Conservation (phyloP, 2,888 invertebrate genomes). For the Ophion ventricosus region DNA sequence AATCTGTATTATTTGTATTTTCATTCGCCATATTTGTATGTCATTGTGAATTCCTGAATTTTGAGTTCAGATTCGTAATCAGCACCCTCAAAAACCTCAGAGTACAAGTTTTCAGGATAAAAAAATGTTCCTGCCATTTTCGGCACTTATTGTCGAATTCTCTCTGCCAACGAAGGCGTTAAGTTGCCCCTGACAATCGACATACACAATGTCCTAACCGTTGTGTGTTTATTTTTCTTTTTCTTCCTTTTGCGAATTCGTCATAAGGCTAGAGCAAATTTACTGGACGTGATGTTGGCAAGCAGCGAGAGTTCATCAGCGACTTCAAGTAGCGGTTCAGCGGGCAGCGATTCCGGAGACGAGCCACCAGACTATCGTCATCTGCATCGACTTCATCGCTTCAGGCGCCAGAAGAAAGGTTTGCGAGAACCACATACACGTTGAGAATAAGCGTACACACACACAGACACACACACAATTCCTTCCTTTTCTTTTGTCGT, state of each 20-base stretch:
- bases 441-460: slow-evolving; percentile 47
- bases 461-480: not conserved
- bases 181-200: not conserved
- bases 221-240: not conserved
- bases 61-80: no score
- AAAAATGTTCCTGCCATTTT: no score
- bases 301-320: slow-evolving; percentile 88
- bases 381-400: slow-evolving; percentile 88
- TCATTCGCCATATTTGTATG: no score
- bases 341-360: slow-evolving; percentile 86
- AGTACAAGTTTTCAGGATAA: no score
- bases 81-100: no score
- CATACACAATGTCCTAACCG: not conserved
- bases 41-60: no score
- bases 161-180: no score
- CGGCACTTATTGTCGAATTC: no score
- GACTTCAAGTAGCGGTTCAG: slow-evolving; percentile 88
- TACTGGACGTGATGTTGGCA: slow-evolving; percentile 91
- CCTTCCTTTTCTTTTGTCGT: not conserved
- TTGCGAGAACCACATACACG: slow-evolving; percentile 71
- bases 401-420: slow-evolving; percentile 92
- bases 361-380: slow-evolving; percentile 88
- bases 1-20: no score
- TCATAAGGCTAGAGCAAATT: slow-evolving; percentile 89
- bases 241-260: not conserved